phyloP scores from a whole-genome alignment of 2,888 invertebrate genomes.

The Choristoneura rosaceana region DNA sequence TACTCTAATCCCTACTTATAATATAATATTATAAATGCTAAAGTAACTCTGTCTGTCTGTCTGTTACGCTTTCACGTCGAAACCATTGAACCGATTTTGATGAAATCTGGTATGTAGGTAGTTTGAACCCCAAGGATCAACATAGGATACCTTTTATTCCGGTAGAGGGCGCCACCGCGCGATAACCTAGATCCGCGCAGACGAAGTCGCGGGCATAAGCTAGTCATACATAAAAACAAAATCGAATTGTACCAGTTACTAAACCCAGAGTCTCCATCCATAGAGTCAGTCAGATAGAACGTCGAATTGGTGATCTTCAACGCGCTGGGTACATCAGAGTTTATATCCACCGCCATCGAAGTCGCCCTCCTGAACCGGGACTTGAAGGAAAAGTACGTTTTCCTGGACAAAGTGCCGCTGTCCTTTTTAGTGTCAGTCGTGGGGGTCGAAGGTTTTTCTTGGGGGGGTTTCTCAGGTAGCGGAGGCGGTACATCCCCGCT shows the following conservation, averaged over 20 bases:
- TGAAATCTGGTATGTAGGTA: too few relatives aligned
- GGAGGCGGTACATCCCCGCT: conserved; percentile 69
- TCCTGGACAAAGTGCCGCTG: conserved; percentile 74
- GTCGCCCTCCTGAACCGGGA: conserved; percentile 87
- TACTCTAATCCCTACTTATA: too few relatives aligned
- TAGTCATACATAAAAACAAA: too few relatives aligned
- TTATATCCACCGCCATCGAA: conserved; percentile 83
- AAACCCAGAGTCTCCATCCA: conserved; percentile 87
- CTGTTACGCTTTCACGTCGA: too few relatives aligned
- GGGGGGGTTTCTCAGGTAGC: conserved; percentile 67
- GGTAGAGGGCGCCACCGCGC: too few relatives aligned
- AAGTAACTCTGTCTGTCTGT: too few relatives aligned
- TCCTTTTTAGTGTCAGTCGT: conserved; percentile 72
- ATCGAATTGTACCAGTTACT: conserved; percentile 76
- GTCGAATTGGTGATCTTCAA: conserved; percentile 88
- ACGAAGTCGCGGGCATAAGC: too few relatives aligned
- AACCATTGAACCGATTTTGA: too few relatives aligned
- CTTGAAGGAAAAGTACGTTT: conserved; percentile 85
- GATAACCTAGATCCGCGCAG: too few relatives aligned
- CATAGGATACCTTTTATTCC: too few relatives aligned
- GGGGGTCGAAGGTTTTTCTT: conserved; percentile 72
- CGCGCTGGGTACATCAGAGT: conserved; percentile 81
- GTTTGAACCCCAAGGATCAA: too few relatives aligned
- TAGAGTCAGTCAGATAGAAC: conserved; percentile 89
- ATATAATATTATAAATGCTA: too few relatives aligned